Conservation (phyloP, 2,888 invertebrate genomes). For the Galeopsomyia nigrocyanea region DNA sequence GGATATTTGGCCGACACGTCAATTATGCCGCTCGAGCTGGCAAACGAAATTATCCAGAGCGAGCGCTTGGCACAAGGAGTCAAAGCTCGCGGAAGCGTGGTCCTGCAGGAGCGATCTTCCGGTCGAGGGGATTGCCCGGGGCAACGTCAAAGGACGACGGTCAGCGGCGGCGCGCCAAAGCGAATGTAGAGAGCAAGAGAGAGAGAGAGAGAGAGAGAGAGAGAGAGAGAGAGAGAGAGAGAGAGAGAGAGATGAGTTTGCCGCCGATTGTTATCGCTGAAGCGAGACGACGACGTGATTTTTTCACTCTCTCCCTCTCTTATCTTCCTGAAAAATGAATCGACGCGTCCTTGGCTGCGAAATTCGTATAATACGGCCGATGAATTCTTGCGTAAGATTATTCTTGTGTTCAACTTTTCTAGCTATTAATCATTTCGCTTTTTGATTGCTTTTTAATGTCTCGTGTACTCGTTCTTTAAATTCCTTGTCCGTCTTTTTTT, state of each 20-base stretch:
- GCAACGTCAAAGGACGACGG: slow-evolving; percentile 27
- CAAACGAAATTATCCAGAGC: slow-evolving; percentile 32
- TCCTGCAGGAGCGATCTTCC: slow-evolving; percentile 36
- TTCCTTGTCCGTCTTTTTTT: slow-evolving; percentile 6
- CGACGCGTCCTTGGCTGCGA: too few species aligned
- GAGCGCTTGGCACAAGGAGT: slow-evolving; percentile 10
- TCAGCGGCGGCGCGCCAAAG: slow-evolving; percentile 13
- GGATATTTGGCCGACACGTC: slow-evolving; percentile 5
- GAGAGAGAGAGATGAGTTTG: neutral
- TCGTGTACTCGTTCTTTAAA: neutral
- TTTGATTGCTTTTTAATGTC: slow-evolving; percentile 36
- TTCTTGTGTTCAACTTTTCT: slow-evolving; percentile 28
- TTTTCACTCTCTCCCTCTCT: neutral
- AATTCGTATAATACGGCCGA: neutral
- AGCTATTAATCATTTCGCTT: slow-evolving; percentile 36
- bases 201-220: neutral
- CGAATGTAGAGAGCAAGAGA: slow-evolving; percentile 2
- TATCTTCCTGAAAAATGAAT: neutral
- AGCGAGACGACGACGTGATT: neutral
- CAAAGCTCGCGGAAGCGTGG: slow-evolving; percentile 9
- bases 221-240: too few species aligned
- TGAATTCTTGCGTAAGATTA: neutral
- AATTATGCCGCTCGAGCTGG: slow-evolving; percentile 22
- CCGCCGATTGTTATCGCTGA: slow-evolving; percentile 5
- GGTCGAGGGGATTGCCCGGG: slow-evolving; percentile 34